Conservation (phyloP, 2,113 vertebrate genomes). For the Ploceus nigricollis region DNA sequence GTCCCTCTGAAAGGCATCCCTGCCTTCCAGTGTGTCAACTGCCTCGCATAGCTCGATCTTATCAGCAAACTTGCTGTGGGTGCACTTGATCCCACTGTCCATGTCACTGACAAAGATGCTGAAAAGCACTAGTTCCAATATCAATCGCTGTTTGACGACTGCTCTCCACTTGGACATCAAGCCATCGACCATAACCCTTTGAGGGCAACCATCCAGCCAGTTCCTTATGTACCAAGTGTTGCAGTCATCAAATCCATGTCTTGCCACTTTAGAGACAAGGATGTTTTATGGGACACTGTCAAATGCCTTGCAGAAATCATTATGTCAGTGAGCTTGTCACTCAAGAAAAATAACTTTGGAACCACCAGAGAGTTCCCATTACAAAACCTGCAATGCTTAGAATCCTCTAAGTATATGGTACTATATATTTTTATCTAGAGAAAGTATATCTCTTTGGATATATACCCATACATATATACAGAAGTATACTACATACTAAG, state of each 20-base stretch:
- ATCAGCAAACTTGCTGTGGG: background rate
- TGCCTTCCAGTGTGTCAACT: background rate
- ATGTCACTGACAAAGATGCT: background rate
- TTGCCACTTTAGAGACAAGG: background rate
- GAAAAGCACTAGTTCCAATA: background rate
- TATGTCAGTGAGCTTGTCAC: background rate
- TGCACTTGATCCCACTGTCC: background rate
- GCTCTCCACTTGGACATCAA: background rate
- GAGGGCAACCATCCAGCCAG: background rate
- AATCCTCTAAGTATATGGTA: background rate
- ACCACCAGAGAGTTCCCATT: background rate
- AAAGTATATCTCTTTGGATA: background rate
- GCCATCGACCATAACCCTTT: background rate
- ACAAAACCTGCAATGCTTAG: background rate
- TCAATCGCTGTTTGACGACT: accelerated
- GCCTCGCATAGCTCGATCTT: accelerated
- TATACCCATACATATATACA: no score
- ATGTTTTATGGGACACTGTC: background rate
- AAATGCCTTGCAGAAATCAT: background rate
- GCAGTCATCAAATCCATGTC: background rate
- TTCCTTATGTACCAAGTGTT: background rate
- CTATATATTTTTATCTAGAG: background rate
- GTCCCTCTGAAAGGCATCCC: background rate
- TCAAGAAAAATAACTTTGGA: background rate
- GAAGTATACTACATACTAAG: background rate